Evolutionary conservation across 2,888 invertebrate species (phyloP).

Genomic region (Amphipoea oculea): DNA sequence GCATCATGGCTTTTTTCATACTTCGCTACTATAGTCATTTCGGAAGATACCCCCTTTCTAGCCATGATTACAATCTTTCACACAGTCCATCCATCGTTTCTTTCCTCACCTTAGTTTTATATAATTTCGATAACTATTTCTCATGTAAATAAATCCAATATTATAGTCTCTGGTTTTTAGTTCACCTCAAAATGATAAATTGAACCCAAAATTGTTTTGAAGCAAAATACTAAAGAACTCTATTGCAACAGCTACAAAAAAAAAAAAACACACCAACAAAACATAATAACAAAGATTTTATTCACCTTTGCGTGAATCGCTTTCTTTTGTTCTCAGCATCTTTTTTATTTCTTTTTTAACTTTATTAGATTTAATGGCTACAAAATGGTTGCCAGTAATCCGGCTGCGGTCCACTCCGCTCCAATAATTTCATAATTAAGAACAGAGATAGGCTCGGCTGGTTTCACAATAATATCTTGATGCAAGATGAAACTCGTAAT

Average conservation of each 20-base stretch:
- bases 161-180: not conserved
- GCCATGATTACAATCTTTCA: not conserved
- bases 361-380: slow-evolving; percentile 62
- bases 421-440: slow-evolving; percentile 61
- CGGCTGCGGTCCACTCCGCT: slow-evolving; percentile 57
- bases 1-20: not conserved
- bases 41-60: not conserved
- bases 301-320: slow-evolving; percentile 43
- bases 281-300: slow-evolving; percentile 1
- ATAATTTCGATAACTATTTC: not conserved
- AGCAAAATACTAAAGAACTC: no score
- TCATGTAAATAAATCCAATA: no score
- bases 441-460: slow-evolving; percentile 52
- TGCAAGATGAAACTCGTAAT: slow-evolving; percentile 21
- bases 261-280: slow-evolving; percentile 2
- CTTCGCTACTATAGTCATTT: not conserved
- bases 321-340: slow-evolving; percentile 37
- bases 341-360: slow-evolving; percentile 28
- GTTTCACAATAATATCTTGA: slow-evolving; percentile 42
- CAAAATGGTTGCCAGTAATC: slow-evolving; percentile 48
- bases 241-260: slow-evolving; percentile 6
- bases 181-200: not conserved
- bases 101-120: not conserved
- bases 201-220: not conserved
- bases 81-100: not conserved